Conservation (phyloP, 1,140 invertebrate genomes). For the Mizuhopecten yessoensis region DNA sequence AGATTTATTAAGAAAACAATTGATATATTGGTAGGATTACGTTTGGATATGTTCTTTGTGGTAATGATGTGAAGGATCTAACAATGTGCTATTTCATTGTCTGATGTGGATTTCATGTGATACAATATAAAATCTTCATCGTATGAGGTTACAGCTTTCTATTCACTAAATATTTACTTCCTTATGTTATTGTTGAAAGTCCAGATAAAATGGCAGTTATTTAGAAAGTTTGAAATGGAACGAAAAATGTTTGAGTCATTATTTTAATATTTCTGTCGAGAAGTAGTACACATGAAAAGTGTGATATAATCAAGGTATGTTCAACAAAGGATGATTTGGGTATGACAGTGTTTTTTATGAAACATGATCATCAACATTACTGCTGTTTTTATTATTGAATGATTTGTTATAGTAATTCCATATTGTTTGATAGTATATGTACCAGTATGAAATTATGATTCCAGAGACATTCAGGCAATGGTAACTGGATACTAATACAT, state of each 20-base stretch:
- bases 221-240: too few species aligned
- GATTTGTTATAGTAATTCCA: too few species aligned
- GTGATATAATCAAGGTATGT: neutral
- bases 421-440: too few species aligned
- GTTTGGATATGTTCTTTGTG: neutral
- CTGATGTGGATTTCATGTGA: neutral
- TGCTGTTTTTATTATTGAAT: too few species aligned
- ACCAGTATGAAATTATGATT: too few species aligned
- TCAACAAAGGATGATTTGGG: too few species aligned
- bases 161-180: neutral
- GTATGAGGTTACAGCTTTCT: neutral
- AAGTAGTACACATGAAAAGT: neutral
- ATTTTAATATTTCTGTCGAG: neutral
- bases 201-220: neutral
- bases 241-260: too few species aligned
- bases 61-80: neutral
- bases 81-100: conserved; percentile 12
- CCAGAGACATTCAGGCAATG: too few species aligned
- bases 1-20: neutral
- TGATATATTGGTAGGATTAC: neutral
- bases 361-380: too few species aligned
- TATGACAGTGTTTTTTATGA: too few species aligned
- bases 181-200: too few species aligned
- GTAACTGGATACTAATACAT: too few species aligned
- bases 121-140: neutral